Conservation (phyloP, 2,797 vertebrate genomes). For the Betta splendens region DNA sequence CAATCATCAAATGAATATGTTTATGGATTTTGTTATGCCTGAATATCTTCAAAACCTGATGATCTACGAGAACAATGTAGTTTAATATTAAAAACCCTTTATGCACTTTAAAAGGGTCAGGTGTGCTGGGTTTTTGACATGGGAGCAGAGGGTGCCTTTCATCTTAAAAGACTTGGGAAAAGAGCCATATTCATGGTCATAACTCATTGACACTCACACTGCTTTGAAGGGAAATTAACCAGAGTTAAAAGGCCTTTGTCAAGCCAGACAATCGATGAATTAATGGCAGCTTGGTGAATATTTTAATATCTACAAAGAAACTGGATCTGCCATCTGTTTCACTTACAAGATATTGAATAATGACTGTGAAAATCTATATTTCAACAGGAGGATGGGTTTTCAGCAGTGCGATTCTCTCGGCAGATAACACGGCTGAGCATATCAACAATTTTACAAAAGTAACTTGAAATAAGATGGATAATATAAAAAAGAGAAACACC, state of each 20-base stretch:
- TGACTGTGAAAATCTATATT: constrained; percentile 49
- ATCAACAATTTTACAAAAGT: constrained; percentile 47
- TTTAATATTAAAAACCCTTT: constrained; percentile 49
- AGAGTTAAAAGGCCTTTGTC: constrained; percentile 74
- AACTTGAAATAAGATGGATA: constrained; percentile 15
- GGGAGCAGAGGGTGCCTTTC: constrained; percentile 63
- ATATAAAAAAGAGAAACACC: constrained; percentile 10
- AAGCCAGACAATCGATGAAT: constrained; percentile 72
- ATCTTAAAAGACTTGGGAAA: constrained; percentile 71
- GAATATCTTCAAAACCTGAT: constrained; percentile 49
- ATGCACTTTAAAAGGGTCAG: constrained; percentile 56
- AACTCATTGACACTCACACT: constrained; percentile 58
- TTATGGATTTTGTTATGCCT: constrained; percentile 38
- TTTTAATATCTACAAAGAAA: constrained; percentile 74
- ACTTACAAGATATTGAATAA: constrained; percentile 60
- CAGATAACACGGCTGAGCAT: constrained; percentile 23
- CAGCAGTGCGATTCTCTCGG: constrained; percentile 18
- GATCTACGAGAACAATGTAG: constrained; percentile 26
- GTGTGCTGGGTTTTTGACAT: constrained; percentile 55
- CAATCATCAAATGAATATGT: constrained; percentile 25
- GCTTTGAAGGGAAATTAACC: constrained; percentile 75
- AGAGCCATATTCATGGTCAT: constrained; percentile 69
- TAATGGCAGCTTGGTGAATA: constrained; percentile 69
- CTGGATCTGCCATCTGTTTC: constrained; percentile 66
- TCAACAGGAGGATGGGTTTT: constrained; percentile 39